Percentiles rank a stretch among this genome's conserved stretches.
phyloP scores from a whole-genome alignment of 2,113 vertebrate genomes.

The Grammomys dolichurus region DNA sequence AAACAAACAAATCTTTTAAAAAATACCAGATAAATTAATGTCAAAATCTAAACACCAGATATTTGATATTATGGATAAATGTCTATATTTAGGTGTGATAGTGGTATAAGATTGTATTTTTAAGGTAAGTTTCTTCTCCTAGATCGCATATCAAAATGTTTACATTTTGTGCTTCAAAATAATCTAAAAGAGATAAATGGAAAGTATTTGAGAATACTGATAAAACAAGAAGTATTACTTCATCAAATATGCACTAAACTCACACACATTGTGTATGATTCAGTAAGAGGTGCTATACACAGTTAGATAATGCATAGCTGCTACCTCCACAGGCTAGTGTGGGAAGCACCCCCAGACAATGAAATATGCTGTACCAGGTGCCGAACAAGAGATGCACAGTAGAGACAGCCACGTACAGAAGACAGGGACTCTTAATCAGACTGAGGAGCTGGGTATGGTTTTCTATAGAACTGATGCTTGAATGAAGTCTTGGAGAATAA shows the following conservation, averaged over 20 bases:
- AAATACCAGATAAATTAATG: neutral
- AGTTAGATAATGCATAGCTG: neutral
- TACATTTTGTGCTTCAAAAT: neutral
- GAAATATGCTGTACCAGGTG: neutral
- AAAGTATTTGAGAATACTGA: neutral
- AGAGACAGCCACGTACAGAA: neutral
- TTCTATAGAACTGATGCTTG: neutral
- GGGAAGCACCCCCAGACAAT: neutral
- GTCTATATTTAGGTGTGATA: constrained; percentile 9
- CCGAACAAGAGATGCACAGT: neutral
- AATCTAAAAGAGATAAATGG: neutral
- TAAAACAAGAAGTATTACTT: neutral
- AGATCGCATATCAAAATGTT: neutral
- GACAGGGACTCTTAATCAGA: neutral
- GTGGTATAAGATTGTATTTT: neutral
- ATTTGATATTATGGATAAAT: neutral
- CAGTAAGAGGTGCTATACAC: neutral
- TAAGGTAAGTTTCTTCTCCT: neutral
- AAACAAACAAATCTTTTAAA: too few relatives aligned
- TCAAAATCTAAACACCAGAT: constrained; percentile 22
- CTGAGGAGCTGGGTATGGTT: neutral
- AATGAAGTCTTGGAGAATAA: constrained; percentile 19
- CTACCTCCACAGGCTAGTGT: neutral
- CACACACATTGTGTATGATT: neutral
- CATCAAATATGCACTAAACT: neutral